A percentile compares a stretch with the other conserved stretches of the same genome.
These are phyloP conservation scores for Sus cebifrons DNA, from an alignment of 2,797 vertebrate genomes.

Conservation along the genomic window DNA sequence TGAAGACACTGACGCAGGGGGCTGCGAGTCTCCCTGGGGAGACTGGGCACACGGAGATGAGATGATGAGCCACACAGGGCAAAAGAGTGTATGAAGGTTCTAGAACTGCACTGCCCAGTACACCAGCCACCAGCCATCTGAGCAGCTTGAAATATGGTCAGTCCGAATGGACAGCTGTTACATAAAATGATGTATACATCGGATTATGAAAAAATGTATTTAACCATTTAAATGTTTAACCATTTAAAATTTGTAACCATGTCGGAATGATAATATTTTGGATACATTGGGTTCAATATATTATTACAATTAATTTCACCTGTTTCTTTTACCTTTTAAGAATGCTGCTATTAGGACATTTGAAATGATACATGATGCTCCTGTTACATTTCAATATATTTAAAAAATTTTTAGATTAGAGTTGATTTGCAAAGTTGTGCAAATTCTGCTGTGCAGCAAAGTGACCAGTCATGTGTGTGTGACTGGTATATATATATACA, in stretches of 20 bases:
- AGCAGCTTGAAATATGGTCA: neutral
- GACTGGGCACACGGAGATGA: neutral
- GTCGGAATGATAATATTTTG: slow-evolving; percentile 12
- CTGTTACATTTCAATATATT: neutral
- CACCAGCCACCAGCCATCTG: neutral
- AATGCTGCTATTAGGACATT: neutral
- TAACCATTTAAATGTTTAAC: neutral
- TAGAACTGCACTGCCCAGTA: neutral
- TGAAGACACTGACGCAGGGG: neutral
- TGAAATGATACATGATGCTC: neutral
- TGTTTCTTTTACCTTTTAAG: neutral
- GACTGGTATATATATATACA: too few species aligned
- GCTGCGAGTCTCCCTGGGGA: slow-evolving; percentile 33
- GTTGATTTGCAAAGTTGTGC: too few species aligned
- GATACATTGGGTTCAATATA: neutral
- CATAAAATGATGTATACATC: neutral
- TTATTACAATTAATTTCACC: slow-evolving; percentile 11
- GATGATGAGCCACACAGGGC: neutral
- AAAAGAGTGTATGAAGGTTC: neutral
- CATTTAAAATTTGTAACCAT: too few species aligned
- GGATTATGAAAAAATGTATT: neutral
- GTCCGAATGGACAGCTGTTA: rapidly evolving
- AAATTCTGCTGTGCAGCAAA: too few species aligned
- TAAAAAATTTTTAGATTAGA: too few species aligned
- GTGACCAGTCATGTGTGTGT: too few species aligned